Percentiles rank a stretch among this genome's conserved stretches.
Evolutionary conservation across 2,113 vertebrate genomes (phyloP).

Genomic region (Peucedramus taeniatus): DNA sequence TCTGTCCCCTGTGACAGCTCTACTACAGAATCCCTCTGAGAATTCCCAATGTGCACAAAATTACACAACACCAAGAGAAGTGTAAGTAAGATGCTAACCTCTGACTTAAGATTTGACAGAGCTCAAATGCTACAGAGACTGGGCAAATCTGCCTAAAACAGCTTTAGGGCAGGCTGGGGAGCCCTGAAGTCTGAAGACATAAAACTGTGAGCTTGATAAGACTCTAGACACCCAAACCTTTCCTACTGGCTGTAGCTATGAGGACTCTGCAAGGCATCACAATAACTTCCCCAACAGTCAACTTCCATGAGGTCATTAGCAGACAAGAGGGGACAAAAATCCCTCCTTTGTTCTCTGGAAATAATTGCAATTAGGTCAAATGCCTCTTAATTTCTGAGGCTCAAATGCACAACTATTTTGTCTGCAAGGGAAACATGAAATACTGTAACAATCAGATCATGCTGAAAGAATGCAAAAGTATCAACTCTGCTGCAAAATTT

Average conservation of each 20-base stretch:
- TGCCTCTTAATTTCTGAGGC: background rate
- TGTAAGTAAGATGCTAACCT: background rate
- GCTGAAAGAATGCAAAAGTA: background rate
- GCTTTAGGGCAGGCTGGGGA: background rate
- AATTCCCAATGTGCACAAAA: background rate
- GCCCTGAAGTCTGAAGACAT: background rate
- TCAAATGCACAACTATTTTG: background rate
- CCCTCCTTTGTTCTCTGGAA: background rate
- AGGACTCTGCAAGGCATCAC: background rate
- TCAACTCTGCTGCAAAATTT: background rate
- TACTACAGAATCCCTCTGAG: background rate
- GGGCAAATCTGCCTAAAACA: background rate
- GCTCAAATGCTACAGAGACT: background rate
- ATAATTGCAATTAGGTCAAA: conserved; percentile 8
- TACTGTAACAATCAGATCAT: background rate
- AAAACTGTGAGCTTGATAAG: background rate
- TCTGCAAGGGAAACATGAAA: background rate
- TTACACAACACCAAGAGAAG: background rate
- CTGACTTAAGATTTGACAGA: background rate
- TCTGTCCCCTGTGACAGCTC: background rate
- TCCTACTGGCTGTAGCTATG: background rate
- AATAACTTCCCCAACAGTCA: background rate
- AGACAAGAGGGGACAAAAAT: background rate
- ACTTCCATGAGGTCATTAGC: background rate
- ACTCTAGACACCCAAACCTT: background rate